Conservation (phyloP, 1,140 invertebrate genomes). For the Hermetia illucens region DNA sequence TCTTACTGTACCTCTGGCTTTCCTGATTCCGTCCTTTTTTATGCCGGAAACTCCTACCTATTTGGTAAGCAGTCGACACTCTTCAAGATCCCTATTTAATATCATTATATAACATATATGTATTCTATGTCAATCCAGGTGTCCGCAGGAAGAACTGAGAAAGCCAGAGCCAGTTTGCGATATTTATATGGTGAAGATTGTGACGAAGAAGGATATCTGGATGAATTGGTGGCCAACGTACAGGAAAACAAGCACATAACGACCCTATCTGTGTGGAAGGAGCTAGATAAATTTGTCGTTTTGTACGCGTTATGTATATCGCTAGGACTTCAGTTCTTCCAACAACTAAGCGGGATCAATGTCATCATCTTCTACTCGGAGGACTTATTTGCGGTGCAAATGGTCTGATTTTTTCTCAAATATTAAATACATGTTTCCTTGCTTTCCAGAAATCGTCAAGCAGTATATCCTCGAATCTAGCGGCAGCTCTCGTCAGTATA, state of each 20-base stretch:
- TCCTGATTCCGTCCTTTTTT: too few relatives aligned
- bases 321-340: constrained; percentile 60
- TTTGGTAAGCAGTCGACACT: too few relatives aligned
- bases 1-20: too few relatives aligned
- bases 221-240: constrained; percentile 40
- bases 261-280: constrained; percentile 33
- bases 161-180: constrained; percentile 41
- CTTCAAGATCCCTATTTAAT: too few relatives aligned
- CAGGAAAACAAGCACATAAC: constrained; percentile 34
- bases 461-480: constrained; percentile 33
- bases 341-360: constrained; percentile 69
- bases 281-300: constrained; percentile 39
- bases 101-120: too few relatives aligned
- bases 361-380: constrained; percentile 62
- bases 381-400: too few relatives aligned
- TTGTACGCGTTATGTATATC: constrained; percentile 50
- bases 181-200: constrained; percentile 43
- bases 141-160: constrained; percentile 37
- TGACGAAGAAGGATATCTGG: constrained; percentile 38
- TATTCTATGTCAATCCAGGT: too few relatives aligned
- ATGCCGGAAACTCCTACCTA: constrained; percentile 49
- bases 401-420: too few relatives aligned
- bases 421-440: too few relatives aligned
- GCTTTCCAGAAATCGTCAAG: constrained; percentile 49
- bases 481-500: constrained; percentile 54